Conservation (phyloP, 2,888 invertebrate genomes). For the Marasmarcha lunaedactyla region DNA sequence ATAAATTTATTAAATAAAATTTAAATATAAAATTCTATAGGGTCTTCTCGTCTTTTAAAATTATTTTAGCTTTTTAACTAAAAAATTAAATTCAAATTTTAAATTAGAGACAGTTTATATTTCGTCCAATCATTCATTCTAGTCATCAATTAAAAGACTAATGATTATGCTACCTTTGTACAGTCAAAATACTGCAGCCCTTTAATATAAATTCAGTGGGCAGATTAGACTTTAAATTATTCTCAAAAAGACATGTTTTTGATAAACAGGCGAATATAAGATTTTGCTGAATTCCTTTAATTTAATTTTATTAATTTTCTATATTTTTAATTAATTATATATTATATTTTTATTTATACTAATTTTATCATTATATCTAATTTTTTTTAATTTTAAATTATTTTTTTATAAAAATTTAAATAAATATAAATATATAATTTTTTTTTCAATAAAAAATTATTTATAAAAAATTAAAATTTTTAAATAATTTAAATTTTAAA, state of each 20-base stretch:
- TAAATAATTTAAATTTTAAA: constrained; percentile 71
- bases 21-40: constrained; percentile 75
- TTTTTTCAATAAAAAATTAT: constrained; percentile 39
- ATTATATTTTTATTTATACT: constrained; percentile 75
- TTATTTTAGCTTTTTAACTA: constrained; percentile 75
- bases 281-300: constrained; percentile 74
- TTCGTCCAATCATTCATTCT: constrained; percentile 81
- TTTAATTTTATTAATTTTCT: constrained; percentile 30
- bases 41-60: constrained; percentile 82
- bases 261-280: constrained; percentile 78
- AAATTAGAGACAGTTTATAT: constrained; percentile 69
- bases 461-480: constrained; percentile 61
- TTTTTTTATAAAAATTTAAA: constrained; percentile 55
- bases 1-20: constrained; percentile 35
- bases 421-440: constrained; percentile 23
- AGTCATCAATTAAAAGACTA: constrained; percentile 85
- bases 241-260: constrained; percentile 79
- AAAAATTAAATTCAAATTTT: constrained; percentile 54
- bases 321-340: constrained; percentile 42
- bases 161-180: constrained; percentile 83
- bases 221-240: constrained; percentile 77
- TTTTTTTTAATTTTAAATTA: constrained; percentile 48
- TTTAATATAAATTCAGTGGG: constrained; percentile 78
- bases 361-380: constrained; percentile 71
- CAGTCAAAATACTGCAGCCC: constrained; percentile 83